Evolutionary conservation across 2,888 invertebrate genomes (phyloP).

Genomic region (Nomada ruficornis): DNA sequence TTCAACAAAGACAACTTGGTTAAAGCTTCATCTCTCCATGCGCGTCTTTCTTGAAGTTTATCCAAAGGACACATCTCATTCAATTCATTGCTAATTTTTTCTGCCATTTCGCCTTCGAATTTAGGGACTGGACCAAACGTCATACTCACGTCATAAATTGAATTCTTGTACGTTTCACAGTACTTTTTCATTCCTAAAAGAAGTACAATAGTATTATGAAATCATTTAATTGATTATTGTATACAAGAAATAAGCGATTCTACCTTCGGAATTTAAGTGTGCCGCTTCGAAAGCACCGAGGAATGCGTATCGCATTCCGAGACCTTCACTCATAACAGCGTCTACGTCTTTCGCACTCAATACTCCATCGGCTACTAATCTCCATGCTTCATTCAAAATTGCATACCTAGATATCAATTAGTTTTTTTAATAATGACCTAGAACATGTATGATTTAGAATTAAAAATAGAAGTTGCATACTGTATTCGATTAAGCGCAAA

Average conservation of each 20-base stretch:
- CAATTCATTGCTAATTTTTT: conserved; percentile 89
- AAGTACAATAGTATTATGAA: conserved; percentile 20
- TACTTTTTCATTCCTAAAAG: conserved; percentile 87
- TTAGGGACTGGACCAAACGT: conserved; percentile 91
- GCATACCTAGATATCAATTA: conserved; percentile 89
- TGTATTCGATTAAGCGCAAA: conserved; percentile 98
- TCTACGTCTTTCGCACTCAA: conserved; percentile 95
- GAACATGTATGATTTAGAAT: not conserved
- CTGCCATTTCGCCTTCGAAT: conserved; percentile 89
- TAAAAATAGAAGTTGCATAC: conserved; percentile 84
- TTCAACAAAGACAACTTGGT: conserved; percentile 92
- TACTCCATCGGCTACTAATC: conserved; percentile 93
- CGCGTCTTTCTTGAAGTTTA: conserved; percentile 89
- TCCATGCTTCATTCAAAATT: conserved; percentile 96
- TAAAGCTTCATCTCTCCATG: conserved; percentile 93
- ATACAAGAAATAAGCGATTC: too few species aligned
- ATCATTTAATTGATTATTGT: not conserved
- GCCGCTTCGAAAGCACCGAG: conserved; percentile 97
- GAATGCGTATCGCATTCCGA: conserved; percentile 98
- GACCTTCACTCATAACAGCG: conserved; percentile 96
- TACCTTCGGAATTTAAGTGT: conserved; percentile 96
- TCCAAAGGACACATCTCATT: conserved; percentile 91
- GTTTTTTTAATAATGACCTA: conserved; percentile 2
- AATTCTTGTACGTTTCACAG: conserved; percentile 87
- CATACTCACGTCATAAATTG: conserved; percentile 88